A percentile compares a stretch with the other conserved stretches of the same genome.
These are phyloP conservation scores for Chironomus riparius DNA, from an alignment of 2,888 invertebrate genomes.

Conservation along the genomic window DNA sequence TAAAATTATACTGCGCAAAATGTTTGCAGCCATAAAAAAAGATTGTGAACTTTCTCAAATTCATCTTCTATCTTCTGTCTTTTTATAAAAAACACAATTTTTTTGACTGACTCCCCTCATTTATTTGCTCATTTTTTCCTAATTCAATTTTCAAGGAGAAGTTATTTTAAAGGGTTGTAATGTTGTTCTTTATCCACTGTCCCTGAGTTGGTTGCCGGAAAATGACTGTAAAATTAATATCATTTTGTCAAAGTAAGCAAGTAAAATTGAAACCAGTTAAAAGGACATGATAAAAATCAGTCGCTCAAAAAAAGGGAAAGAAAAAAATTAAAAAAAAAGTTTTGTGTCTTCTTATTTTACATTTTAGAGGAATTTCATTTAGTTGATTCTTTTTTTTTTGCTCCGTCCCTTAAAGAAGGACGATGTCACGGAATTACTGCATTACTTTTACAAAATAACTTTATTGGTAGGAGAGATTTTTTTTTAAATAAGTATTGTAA, in stretches of 20 bases:
- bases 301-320: neutral
- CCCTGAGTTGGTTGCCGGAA: neutral
- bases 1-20: no score
- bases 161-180: slow-evolving; percentile 18
- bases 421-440: neutral
- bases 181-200: neutral
- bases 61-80: no score
- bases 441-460: no score
- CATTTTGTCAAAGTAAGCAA: slow-evolving; percentile 6
- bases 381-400: no score
- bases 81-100: neutral
- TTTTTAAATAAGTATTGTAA: no score
- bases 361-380: no score
- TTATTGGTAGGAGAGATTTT: no score
- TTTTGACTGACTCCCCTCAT: neutral
- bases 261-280: neutral
- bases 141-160: slow-evolving; percentile 22
- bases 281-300: neutral
- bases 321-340: neutral
- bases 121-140: slow-evolving; percentile 19
- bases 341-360: neutral
- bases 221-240: slow-evolving; percentile 25
- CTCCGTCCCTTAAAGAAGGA: neutral
- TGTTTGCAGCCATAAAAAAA: no score
- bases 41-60: no score